A percentile compares a stretch with the other conserved stretches of the same genome.
phyloP scores from a whole-genome alignment of 2,797 vertebrate genomes.

The Discoglossus pictus region DNA sequence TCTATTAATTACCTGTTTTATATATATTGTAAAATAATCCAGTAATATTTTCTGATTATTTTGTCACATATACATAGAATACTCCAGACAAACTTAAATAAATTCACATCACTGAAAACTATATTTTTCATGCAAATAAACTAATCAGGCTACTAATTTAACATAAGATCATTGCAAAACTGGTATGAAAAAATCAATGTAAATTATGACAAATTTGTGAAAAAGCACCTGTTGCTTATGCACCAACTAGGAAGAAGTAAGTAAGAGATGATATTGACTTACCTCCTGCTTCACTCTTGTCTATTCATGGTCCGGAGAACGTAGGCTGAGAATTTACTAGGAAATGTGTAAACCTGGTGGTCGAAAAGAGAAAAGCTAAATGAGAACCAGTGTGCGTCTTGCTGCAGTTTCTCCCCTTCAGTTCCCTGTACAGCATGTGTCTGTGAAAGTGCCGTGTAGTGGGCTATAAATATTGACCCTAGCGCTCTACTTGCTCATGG shows the following conservation, averaged over 20 bases:
- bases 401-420: constrained; percentile 22
- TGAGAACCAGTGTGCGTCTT: constrained; percentile 23
- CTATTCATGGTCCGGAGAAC: constrained; percentile 49
- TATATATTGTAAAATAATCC: too few species aligned
- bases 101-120: too few species aligned
- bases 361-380: constrained; percentile 28
- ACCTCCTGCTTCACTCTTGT: constrained; percentile 62
- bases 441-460: constrained; percentile 52
- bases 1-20: too few species aligned
- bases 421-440: constrained; percentile 30
- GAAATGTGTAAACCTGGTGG: constrained; percentile 54
- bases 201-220: background rate
- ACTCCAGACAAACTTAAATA: too few species aligned
- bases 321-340: constrained; percentile 52
- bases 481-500: constrained; percentile 66
- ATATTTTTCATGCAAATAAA: too few species aligned
- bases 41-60: too few species aligned
- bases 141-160: constrained; percentile 5
- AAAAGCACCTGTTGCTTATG: constrained; percentile 25
- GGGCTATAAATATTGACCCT: constrained; percentile 76
- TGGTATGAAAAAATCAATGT: background rate
- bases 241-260: constrained; percentile 14
- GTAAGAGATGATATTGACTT: constrained; percentile 53
- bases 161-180: background rate
- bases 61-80: too few species aligned